Conservation (phyloP, 2,888 invertebrate genomes). For the Orgyia antiqua region DNA sequence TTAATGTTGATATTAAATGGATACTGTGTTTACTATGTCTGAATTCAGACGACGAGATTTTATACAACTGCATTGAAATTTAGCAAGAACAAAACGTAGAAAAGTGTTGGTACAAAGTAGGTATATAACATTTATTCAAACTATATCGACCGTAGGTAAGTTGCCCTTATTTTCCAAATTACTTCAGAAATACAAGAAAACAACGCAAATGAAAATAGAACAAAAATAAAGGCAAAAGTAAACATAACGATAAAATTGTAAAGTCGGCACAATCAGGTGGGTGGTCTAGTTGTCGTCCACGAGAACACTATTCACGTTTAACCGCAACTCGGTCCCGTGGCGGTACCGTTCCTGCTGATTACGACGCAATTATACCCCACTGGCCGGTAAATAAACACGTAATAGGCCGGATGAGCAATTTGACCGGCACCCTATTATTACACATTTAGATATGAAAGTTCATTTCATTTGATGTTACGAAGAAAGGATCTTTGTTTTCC, state of each 20-base stretch:
- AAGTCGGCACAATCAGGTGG: conserved; percentile 13
- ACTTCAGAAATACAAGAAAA: too few species aligned
- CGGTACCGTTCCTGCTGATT: conserved; percentile 29
- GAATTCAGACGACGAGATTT: too few species aligned
- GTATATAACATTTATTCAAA: too few species aligned
- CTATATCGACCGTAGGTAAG: too few species aligned
- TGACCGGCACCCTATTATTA: conserved; percentile 19
- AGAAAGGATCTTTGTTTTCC: conserved; percentile 5
- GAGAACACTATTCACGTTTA: conserved; percentile 22
- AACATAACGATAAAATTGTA: conserved; percentile 17
- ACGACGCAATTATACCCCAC: conserved; percentile 38
- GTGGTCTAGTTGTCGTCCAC: conserved; percentile 19
- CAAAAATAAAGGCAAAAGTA: too few species aligned
- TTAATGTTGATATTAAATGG: too few species aligned
- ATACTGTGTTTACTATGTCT: too few species aligned
- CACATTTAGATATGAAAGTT: conserved; percentile 16
- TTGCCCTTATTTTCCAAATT: too few species aligned
- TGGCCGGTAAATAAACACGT: conserved; percentile 37
- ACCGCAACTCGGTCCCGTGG: conserved; percentile 24
- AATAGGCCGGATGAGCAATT: conserved; percentile 28
- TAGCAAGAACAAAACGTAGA: too few species aligned
- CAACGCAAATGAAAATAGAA: too few species aligned
- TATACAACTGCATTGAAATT: too few species aligned
- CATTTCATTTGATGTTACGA: conserved; percentile 17
- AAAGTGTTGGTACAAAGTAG: too few species aligned